These are phyloP conservation scores for Musca domestica DNA, from an alignment of 1,140 invertebrate genomes.

Conservation along the genomic window DNA sequence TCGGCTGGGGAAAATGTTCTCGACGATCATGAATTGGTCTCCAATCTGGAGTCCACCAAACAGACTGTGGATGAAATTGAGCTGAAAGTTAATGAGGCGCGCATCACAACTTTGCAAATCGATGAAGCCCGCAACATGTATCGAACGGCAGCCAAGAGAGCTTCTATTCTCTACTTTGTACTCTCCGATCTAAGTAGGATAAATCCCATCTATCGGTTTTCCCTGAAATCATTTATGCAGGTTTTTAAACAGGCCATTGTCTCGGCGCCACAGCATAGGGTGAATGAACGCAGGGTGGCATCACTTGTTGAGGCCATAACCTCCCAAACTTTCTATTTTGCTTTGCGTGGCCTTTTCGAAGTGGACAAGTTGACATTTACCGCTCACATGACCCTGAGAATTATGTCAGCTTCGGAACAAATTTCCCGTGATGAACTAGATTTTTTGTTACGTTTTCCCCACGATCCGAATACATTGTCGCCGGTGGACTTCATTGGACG, in stretches of 20 bases:
- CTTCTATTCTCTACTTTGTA: slow-evolving; percentile 91
- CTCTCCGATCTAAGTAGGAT: slow-evolving; percentile 91
- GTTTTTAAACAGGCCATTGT: slow-evolving; percentile 89
- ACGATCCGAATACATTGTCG: slow-evolving; percentile 62
- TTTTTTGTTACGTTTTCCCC: slow-evolving; percentile 82
- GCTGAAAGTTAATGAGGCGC: slow-evolving; percentile 82
- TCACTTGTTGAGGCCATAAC: slow-evolving; percentile 88
- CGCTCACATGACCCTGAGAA: slow-evolving; percentile 83
- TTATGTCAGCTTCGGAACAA: slow-evolving; percentile 64
- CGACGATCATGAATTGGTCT: slow-evolving; percentile 83
- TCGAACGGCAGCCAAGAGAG: slow-evolving; percentile 78
- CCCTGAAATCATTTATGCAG: slow-evolving; percentile 89
- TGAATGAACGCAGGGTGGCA: slow-evolving; percentile 68
- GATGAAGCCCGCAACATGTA: slow-evolving; percentile 89
- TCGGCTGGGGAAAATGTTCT: slow-evolving; percentile 88
- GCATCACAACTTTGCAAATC: slow-evolving; percentile 81
- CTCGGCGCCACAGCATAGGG: slow-evolving; percentile 65
- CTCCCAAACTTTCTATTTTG: slow-evolving; percentile 84
- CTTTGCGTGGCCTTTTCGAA: slow-evolving; percentile 90
- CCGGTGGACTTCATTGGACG: slow-evolving; percentile 85
- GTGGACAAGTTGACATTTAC: slow-evolving; percentile 90
- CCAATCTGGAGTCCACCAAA: slow-evolving; percentile 94
- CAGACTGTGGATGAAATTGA: slow-evolving; percentile 89
- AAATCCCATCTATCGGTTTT: slow-evolving; percentile 96
- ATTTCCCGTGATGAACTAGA: slow-evolving; percentile 77